Percentiles rank a stretch among this genome's conserved stretches.
Conservation (phyloP, 2,797 vertebrate species). For the Cynopterus sphinx region DNA sequence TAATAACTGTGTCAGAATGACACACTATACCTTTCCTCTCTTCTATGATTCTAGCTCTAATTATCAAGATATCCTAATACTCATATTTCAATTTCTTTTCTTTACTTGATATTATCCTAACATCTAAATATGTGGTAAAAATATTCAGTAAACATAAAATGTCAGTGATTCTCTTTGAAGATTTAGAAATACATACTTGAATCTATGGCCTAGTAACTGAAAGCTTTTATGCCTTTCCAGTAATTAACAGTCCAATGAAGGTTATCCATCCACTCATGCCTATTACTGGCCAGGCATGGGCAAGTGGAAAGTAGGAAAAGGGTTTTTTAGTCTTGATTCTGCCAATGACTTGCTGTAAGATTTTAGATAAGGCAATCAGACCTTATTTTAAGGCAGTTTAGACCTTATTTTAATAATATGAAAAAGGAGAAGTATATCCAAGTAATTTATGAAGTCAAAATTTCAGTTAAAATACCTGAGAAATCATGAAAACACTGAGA, state of each 20-base stretch:
- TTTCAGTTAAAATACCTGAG: not conserved
- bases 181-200: not conserved
- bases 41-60: not conserved
- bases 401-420: slow-evolving; percentile 9
- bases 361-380: not conserved
- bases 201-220: not conserved
- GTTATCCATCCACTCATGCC: not conserved
- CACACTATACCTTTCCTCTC: not conserved
- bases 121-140: slow-evolving; percentile 9
- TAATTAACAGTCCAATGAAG: not conserved
- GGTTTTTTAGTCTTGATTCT: not conserved
- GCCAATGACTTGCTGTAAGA: not conserved
- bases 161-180: not conserved
- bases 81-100: not conserved
- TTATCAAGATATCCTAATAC: not conserved
- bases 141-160: not conserved
- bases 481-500: slow-evolving; percentile 16
- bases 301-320: not conserved
- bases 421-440: not conserved
- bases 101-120: not conserved
- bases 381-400: slow-evolving; percentile 22
- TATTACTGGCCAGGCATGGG: not conserved
- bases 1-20: not conserved
- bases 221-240: not conserved
- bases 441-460: slow-evolving; percentile 3